Evolutionary conservation across 2,888 invertebrate species (phyloP), one percentile per base, ranked within the genome.

Genomic region (Falcaria lacertinaria): DNA sequence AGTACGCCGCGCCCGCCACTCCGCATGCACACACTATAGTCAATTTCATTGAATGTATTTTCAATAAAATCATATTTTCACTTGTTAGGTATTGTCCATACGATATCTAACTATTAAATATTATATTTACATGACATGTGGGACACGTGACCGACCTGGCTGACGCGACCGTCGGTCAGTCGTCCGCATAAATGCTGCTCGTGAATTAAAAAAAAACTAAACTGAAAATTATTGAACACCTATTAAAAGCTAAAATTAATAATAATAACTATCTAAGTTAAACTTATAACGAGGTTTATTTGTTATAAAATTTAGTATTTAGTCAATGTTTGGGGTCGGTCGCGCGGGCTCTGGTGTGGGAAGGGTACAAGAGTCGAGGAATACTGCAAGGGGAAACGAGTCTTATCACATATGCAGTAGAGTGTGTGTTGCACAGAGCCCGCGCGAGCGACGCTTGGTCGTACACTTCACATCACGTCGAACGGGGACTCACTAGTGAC

Each of bases 71-170:
- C 81, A 77, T 82, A 68, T 64, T 77, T 84, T 77, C 86, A 88
- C 88, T 87, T 87, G 88, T 89, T 87, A 88, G 86, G 88, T 88
- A 89, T 89, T 87, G 88, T 89, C 88, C 88, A 82, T 85, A 87
- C 80, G 72, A 67, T 83, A 75, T 76, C 86, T 87, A 86, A 75
- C 82, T 85, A 85, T 80, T 78, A 76, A 74, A 75, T 72, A 76
- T 80, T 77, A 73, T 86, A 86, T 88, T 76, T 88, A 87, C 87
- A 87, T 57, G 71, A 64, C 61, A 62, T 46, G 57, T 44, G 52
- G 63, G 64, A 59, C 67, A 57, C 57, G 28, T 48, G 59, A 45
- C 44, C 54, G 53, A 57, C 48, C 48, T 57, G 61, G 50, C 50
- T 59, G 50, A 55, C 52, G 6, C 19, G 19, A 3, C 19, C 19